These are phyloP conservation scores for Blastobasis adustella DNA, from an alignment of 2,888 invertebrate species.

Conservation along the genomic window DNA sequence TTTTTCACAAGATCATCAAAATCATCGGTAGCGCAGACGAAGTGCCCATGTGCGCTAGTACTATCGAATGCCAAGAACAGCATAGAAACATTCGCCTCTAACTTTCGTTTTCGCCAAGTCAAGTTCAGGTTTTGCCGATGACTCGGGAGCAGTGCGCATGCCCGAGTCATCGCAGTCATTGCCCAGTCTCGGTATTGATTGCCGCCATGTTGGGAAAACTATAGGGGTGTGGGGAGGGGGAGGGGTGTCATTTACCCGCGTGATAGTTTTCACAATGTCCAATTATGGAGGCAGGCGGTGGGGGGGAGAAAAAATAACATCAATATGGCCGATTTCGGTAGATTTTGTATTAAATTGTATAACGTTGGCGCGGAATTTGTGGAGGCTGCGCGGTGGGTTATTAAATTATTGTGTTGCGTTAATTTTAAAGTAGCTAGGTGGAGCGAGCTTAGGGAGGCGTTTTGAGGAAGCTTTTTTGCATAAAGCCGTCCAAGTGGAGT, in stretches of 20 bases:
- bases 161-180: slow-evolving; percentile 72
- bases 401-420: slow-evolving; percentile 23
- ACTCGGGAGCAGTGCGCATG: slow-evolving; percentile 59
- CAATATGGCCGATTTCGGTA: slow-evolving; percentile 62
- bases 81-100: slow-evolving; percentile 64
- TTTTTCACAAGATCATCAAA: no score
- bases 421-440: no score
- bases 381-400: slow-evolving; percentile 33
- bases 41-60: background rate
- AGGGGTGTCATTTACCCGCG: slow-evolving; percentile 62
- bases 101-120: slow-evolving; percentile 74
- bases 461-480: no score
- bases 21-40: no score
- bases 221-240: slow-evolving; percentile 32
- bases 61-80: slow-evolving; percentile 51
- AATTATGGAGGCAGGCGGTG: slow-evolving; percentile 60
- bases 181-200: slow-evolving; percentile 74
- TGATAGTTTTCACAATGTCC: slow-evolving; percentile 73
- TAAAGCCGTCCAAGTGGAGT: no score
- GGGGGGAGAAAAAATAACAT: slow-evolving; percentile 54
- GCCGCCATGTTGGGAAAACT: slow-evolving; percentile 67
- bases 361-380: slow-evolving; percentile 42
- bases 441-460: no score
- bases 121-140: slow-evolving; percentile 72
- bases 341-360: slow-evolving; percentile 68